Evolutionary conservation across 2,113 vertebrate genomes (phyloP).

Genomic region (Pedetes capensis): DNA sequence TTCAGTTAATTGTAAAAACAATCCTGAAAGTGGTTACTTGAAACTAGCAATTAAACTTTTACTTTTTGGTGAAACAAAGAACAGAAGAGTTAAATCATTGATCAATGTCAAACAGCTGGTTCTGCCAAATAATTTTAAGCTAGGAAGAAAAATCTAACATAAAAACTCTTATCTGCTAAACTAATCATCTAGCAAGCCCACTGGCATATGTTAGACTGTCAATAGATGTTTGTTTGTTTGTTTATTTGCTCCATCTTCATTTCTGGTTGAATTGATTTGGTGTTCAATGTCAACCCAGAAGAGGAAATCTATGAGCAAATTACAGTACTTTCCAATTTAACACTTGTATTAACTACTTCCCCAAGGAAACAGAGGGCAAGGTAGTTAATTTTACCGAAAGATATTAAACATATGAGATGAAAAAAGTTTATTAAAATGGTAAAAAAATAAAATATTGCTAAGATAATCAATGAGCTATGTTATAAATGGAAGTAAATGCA

Average conservation of each 20-base stretch:
- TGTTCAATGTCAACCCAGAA: conserved; percentile 52
- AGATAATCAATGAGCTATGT: not conserved
- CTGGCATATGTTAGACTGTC: not conserved
- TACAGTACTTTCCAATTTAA: conserved; percentile 22
- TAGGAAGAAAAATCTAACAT: not conserved
- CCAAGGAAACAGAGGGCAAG: not conserved
- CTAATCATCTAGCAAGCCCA: not conserved
- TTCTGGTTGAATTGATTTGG: conserved; percentile 46
- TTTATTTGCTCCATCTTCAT: conserved; percentile 60
- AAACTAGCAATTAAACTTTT: not conserved
- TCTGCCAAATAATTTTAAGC: not conserved
- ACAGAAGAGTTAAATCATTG: conserved; percentile 28
- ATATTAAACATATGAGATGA: conserved; percentile 13
- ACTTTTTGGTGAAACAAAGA: not conserved
- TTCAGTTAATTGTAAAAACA: not conserved
- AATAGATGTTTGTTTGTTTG: conserved; percentile 50
- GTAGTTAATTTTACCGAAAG: conserved; percentile 28
- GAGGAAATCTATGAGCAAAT: conserved; percentile 43
- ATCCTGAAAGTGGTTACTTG: not conserved
- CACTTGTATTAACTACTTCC: conserved; percentile 25
- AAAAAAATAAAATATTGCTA: not conserved
- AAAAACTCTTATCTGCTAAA: not conserved
- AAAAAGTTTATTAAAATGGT: not conserved
- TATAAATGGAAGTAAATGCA: conserved; percentile 7
- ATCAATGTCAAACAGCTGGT: conserved; percentile 24